Base-by-base conservation (phyloP, 2,888 invertebrate genomes). In the Oxycera nigricornis region DNA sequence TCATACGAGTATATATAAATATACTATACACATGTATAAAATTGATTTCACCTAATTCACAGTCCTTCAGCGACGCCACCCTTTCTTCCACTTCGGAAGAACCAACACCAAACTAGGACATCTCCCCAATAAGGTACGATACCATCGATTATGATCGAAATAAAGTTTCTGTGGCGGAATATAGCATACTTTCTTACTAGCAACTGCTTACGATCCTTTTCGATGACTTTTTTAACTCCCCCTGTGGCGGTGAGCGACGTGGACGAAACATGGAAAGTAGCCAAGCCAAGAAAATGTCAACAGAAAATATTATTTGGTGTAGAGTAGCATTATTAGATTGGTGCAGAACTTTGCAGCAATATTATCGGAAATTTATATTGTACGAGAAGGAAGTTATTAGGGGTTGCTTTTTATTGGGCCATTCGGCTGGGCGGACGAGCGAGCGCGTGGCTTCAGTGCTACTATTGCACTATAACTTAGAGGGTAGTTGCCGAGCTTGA, bases 351-450 rank as follows among this genome's bases (percentile, higher is more conserved):
- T 70, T 70, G 70, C 55, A 70, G 70, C 35, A 70, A 70, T 35
- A 70, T 70, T 70, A 68, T 68, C 50, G 26, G 30, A 52, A 68
- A 68, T 68, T 68, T 68, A 68, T 68, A 50, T 68, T 50, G 68
- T 50, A 52, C 30, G 20, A 50, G 68, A 68, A 50, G 52, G 30
- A 46, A 46, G 46, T 67, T 67, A 67, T 67, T 67, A 67, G 46
- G 41, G 39, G 68, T 35, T 68, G 30, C 30, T 50, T 68, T 39
- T 65, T 39, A 65, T 24, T 41, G 22, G 39, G 39, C 20, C 46
- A 46, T n/a, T 17, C 46, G 14, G 14, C n/a, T n/a, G n/a, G n/a
- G n/a, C n/a, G n/a, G n/a, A n/a, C n/a, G n/a, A n/a, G n/a, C n/a
- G n/a, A n/a, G n/a, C n/a, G n/a, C n/a, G n/a, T n/a, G n/a, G n/a